These are phyloP conservation scores for Catocala nupta DNA, from an alignment of 2,888 invertebrate species.

Conservation along the genomic window DNA sequence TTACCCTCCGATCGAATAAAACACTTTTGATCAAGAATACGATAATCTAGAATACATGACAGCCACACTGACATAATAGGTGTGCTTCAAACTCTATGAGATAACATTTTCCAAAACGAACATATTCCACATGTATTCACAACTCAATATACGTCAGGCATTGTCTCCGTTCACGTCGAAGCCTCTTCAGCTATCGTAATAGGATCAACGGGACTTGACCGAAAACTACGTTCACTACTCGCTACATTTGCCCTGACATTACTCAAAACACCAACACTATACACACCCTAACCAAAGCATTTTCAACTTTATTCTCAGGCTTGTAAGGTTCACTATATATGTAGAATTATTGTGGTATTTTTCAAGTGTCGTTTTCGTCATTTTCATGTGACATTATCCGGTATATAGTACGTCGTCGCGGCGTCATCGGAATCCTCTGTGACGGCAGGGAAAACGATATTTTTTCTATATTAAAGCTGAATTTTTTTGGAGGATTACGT, in stretches of 20 bases:
- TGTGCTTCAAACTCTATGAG: background rate
- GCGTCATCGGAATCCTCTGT: slow-evolving; percentile 55
- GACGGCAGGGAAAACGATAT: slow-evolving; percentile 55
- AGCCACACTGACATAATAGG: background rate
- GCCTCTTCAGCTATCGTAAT: slow-evolving; percentile 55
- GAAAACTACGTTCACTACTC: slow-evolving; percentile 58
- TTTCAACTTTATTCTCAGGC: slow-evolving; percentile 34
- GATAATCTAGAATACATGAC: too few species aligned
- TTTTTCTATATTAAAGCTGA: slow-evolving; percentile 48
- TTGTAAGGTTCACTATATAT: slow-evolving; percentile 11
- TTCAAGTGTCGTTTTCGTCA: slow-evolving; percentile 56
- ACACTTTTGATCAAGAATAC: too few species aligned
- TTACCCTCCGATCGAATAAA: too few species aligned
- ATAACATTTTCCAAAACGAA: slow-evolving; percentile 15
- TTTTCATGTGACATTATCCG: slow-evolving; percentile 58
- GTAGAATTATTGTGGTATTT: slow-evolving; percentile 16
- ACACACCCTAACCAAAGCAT: slow-evolving; percentile 20
- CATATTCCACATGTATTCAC: slow-evolving; percentile 9
- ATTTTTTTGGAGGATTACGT: slow-evolving; percentile 29
- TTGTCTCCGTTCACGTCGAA: slow-evolving; percentile 42
- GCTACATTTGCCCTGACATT: slow-evolving; percentile 60
- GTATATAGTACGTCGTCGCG: slow-evolving; percentile 55
- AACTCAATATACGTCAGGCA: slow-evolving; percentile 23
- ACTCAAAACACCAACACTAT: slow-evolving; percentile 35
- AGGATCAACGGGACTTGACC: slow-evolving; percentile 60